Base-by-base conservation (phyloP, 2,113 vertebrate genomes). In the Pyxicephalus adspersus region DNA sequence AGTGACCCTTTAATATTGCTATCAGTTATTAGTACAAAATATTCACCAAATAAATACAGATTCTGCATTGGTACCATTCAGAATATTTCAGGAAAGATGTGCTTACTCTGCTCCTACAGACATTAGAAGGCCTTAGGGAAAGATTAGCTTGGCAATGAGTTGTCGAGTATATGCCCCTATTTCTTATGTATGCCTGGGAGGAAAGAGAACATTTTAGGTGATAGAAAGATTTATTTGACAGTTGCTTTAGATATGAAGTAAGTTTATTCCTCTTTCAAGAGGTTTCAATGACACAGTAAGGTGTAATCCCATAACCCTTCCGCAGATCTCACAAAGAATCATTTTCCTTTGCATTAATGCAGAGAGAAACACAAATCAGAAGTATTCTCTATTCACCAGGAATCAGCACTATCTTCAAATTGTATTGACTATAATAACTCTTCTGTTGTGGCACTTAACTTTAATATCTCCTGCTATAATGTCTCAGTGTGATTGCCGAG, bases 111-210 rank as follows among this genome's bases (percentile, higher is more conserved):
- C 28, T 8, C 18, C 52, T 16, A 17, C 50, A 54, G 57, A 63
- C 34, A 63, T 20, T 11, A 3, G 15, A 22, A 15, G 20, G 25
- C 74, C 61, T n/a, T 64, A n/a, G 61, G 75, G 75, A 65, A 77
- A 65, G 60, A 52, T 64, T 76, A 51, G 19, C 26, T 64, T 50
- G 18, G 9, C 38, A 52, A 50, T n/a, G 45, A 76, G 15, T 52
- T 77, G 51, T 20, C 31, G 63, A 57, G 26, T 20, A 77, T 54
- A 57, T 57, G 38, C 66, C 51, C 64, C 51, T 55, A 29, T 55
- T 66, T 34, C 64, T 52, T 77, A 13, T 65, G 63, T 34, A 77
- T 66, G 64, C 64, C 63, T 77, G 51, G 63, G 63, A 66, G 76
- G 61, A 8, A 77, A 65, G 51, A 55, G 45, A 66, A 66, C 55